These are phyloP conservation scores for Oreortyx pictus DNA, from an alignment of 2,797 vertebrate species.

Conservation along the genomic window DNA sequence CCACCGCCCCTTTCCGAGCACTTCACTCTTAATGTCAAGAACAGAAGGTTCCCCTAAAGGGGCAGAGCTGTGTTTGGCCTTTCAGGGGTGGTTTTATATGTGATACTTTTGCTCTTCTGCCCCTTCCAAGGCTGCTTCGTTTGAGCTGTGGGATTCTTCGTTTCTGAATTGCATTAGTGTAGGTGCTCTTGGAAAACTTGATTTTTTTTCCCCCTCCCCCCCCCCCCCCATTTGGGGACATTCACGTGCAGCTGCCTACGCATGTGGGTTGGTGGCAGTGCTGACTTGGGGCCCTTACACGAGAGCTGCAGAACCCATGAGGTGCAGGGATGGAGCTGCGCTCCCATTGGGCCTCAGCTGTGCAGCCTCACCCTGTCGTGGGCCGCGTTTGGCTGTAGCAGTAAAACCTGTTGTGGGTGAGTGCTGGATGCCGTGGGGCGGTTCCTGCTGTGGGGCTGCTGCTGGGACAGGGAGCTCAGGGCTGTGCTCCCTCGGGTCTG, in stretches of 20 bases:
- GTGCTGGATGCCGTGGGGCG: not conserved
- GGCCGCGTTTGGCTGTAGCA: not conserved
- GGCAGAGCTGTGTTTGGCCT: not conserved
- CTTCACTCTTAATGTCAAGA: accelerated
- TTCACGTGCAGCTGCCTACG: not conserved
- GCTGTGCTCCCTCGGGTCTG: accelerated
- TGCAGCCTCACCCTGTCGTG: not conserved
- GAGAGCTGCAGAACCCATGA: not conserved
- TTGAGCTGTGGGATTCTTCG: not conserved
- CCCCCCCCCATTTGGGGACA: accelerated
- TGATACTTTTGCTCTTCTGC: not conserved
- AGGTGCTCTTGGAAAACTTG: not conserved
- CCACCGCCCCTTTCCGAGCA: accelerated
- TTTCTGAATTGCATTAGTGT: not conserved
- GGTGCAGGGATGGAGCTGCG: not conserved
- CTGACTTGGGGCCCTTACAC: accelerated
- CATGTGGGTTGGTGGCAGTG: accelerated
- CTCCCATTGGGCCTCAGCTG: accelerated
- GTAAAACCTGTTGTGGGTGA: not conserved
- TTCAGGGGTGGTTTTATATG: not conserved
- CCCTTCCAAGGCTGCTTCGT: not conserved
- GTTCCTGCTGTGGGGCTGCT: not conserved
- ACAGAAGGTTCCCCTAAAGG: not conserved
- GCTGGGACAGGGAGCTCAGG: not conserved
- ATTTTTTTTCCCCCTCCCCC: too few relatives aligned